Evolutionary conservation across 2,113 vertebrate species (phyloP).

Genomic region (Apeltes quadracus): DNA sequence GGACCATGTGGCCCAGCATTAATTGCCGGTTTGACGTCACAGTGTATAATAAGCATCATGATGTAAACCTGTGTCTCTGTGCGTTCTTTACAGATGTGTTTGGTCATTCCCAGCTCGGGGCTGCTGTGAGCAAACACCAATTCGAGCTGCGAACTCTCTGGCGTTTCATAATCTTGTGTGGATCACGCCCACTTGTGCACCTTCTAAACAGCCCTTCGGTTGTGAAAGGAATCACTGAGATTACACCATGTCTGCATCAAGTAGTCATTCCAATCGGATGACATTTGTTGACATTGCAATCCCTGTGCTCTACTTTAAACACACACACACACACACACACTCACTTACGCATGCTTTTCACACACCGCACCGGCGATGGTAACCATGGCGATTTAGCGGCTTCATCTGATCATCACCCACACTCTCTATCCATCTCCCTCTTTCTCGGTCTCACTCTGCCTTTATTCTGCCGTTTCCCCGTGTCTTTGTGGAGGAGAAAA

Average conservation of each 20-base stretch:
- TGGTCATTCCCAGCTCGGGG: constrained; percentile 4
- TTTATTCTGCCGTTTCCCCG: constrained; percentile 57
- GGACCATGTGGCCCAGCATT: constrained; percentile 34
- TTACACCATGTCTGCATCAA: constrained; percentile 28
- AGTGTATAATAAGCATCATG: constrained; percentile 39
- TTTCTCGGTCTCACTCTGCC: constrained; percentile 57
- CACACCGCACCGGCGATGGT: constrained; percentile 50
- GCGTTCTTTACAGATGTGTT: constrained; percentile 15
- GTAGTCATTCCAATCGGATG: constrained; percentile 68
- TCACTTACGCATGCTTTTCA: constrained; percentile 19
- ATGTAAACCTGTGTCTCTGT: not conserved
- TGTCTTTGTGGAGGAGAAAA: constrained; percentile 57
- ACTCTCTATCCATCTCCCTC: constrained; percentile 62
- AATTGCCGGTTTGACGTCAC: constrained; percentile 46
- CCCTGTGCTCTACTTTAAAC: constrained; percentile 36
- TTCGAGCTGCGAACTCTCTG: constrained; percentile 24
- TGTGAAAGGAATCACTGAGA: constrained; percentile 18
- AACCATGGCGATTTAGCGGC: constrained; percentile 77
- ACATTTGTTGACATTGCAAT: constrained; percentile 63
- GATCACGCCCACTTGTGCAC: constrained; percentile 6
- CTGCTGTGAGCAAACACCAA: constrained; percentile 1
- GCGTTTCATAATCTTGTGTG: not conserved
- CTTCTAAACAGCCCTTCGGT: constrained; percentile 13
- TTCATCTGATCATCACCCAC: constrained; percentile 72
- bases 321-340: constrained; percentile 28